Evolutionary conservation across 2,113 vertebrate genomes (phyloP).

Genomic region (Danionella cerebrum): DNA sequence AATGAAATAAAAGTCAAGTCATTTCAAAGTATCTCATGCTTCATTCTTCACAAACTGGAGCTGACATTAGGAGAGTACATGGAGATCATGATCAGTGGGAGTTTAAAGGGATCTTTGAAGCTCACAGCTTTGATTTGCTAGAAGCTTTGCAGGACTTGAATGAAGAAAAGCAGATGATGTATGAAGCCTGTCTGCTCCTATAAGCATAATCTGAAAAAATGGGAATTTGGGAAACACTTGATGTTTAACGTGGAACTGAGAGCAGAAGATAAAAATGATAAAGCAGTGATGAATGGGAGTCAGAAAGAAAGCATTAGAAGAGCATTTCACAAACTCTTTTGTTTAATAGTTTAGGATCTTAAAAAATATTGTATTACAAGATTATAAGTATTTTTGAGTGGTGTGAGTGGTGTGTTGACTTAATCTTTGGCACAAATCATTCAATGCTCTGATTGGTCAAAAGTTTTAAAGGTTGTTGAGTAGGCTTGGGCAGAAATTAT

Average conservation of each 20-base stretch:
- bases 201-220: background rate
- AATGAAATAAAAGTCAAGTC: no score
- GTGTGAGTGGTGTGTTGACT: no score
- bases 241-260: background rate
- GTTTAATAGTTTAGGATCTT: no score
- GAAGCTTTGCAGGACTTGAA: conserved; percentile 3
- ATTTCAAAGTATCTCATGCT: background rate
- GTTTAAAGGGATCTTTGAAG: conserved; percentile 18
- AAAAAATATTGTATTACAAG: no score
- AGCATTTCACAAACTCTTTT: no score
- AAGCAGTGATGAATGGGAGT: no score
- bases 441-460: no score
- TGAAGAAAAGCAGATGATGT: background rate
- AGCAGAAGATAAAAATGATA: background rate
- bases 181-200: background rate
- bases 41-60: background rate
- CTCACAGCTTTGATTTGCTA: background rate
- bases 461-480: no score
- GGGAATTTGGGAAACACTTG: background rate
- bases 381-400: no score
- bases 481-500: no score
- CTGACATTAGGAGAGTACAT: background rate
- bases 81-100: background rate
- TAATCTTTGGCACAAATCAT: no score
- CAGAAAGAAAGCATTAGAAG: no score